Conservation (phyloP, 2,113 vertebrate species). For the Onychorhynchus coronatus region DNA sequence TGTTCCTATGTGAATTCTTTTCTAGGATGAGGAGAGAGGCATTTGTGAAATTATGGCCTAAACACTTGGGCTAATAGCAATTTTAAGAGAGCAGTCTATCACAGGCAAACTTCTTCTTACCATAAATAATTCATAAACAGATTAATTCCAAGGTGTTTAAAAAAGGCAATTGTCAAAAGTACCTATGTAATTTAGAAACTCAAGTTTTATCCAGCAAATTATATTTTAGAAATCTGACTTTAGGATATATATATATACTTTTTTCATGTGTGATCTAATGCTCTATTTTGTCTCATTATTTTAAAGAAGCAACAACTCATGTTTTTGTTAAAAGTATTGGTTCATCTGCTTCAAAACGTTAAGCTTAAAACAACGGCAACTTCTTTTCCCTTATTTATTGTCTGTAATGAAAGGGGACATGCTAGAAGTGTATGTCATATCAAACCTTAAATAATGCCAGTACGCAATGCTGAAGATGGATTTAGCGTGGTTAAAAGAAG, state of each 20-base stretch:
- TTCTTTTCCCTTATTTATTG: neutral
- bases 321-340: neutral
- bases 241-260: neutral
- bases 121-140: neutral
- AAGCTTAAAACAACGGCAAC: neutral
- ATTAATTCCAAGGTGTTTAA: neutral
- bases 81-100: neutral
- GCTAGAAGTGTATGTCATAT: neutral
- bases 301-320: neutral
- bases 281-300: neutral
- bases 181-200: neutral
- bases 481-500: neutral
- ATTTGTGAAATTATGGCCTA: neutral
- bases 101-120: neutral
- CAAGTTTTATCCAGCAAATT: neutral
- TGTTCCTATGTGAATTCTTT: neutral
- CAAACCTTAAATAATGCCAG: neutral
- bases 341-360: neutral
- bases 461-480: neutral
- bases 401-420: neutral
- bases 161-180: neutral
- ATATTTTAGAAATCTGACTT: neutral
- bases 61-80: neutral
- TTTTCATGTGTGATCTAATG: neutral
- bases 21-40: neutral